Conservation (phyloP, 35 echinoderm and acorn worm genomes). For the Stichopus chloronotus region DNA sequence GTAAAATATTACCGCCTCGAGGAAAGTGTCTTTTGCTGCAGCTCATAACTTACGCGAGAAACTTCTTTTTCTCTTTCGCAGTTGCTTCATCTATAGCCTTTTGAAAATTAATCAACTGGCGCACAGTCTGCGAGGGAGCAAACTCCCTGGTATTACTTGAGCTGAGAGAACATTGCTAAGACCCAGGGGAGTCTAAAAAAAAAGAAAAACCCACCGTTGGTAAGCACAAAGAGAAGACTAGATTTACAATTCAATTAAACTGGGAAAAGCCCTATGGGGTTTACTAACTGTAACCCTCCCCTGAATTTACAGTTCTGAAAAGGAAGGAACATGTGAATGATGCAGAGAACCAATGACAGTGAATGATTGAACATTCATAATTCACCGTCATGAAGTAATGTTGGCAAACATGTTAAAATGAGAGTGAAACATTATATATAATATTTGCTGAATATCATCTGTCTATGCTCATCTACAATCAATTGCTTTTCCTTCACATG, state of each 20-base stretch:
- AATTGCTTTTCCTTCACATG: too few relatives aligned
- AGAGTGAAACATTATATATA: too few relatives aligned
- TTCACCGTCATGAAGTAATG: neutral
- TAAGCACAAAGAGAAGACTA: slow-evolving; percentile 9
- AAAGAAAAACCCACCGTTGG: neutral
- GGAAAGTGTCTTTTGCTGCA: neutral
- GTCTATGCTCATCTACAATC: too few relatives aligned
- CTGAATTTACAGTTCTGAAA: neutral
- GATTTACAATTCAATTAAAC: slow-evolving; percentile 47
- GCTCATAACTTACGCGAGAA: neutral
- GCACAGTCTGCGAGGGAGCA: neutral
- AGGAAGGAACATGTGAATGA: neutral
- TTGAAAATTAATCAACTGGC: neutral
- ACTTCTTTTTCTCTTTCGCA: neutral
- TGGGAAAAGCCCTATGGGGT: neutral
- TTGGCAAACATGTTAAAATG: neutral
- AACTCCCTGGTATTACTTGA: neutral
- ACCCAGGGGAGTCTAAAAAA: neutral
- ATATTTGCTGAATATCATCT: too few relatives aligned
- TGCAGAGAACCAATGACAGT: neutral
- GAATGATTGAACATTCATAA: neutral
- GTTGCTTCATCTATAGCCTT: neutral
- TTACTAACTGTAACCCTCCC: neutral
- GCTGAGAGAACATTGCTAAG: neutral
- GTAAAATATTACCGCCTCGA: neutral